phyloP scores from a whole-genome alignment of 2,888 invertebrate species.

The Pterostichus niger region DNA sequence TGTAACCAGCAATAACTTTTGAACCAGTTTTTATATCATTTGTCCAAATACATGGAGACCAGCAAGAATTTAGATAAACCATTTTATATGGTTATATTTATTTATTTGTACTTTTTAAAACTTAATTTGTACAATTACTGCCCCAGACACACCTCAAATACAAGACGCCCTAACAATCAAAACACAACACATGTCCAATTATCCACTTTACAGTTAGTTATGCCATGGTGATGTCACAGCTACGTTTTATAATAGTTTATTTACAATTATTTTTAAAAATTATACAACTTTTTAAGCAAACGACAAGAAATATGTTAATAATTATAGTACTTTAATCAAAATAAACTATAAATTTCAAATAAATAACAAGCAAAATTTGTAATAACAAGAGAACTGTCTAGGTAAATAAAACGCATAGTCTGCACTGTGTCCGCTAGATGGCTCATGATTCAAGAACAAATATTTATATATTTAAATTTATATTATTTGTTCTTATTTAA shows the following conservation, averaged over 20 bases:
- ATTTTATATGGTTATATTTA: slow-evolving; percentile 77
- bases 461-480: too few relatives aligned
- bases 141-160: slow-evolving; percentile 39
- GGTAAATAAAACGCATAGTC: too few relatives aligned
- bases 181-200: slow-evolving; percentile 20
- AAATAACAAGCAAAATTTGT: too few relatives aligned
- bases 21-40: slow-evolving; percentile 88
- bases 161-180: slow-evolving; percentile 43
- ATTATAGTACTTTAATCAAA: too few relatives aligned
- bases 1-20: slow-evolving; percentile 89
- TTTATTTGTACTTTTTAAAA: slow-evolving; percentile 27
- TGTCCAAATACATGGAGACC: slow-evolving; percentile 94
- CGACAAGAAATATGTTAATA: too few relatives aligned
- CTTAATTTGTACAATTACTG: slow-evolving; percentile 11
- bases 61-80: slow-evolving; percentile 88
- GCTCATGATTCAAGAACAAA: too few relatives aligned
- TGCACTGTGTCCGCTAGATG: too few relatives aligned
- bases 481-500: too few relatives aligned
- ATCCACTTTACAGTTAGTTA: slow-evolving; percentile 8
- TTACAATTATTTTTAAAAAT: too few relatives aligned
- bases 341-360: too few relatives aligned
- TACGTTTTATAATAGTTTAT: slow-evolving; percentile 7
- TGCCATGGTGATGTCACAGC: slow-evolving; percentile 26
- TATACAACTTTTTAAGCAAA: too few relatives aligned
- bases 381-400: too few relatives aligned